Base-by-base conservation (phyloP, 2,888 invertebrate genomes). In the Acronicta alni region DNA sequence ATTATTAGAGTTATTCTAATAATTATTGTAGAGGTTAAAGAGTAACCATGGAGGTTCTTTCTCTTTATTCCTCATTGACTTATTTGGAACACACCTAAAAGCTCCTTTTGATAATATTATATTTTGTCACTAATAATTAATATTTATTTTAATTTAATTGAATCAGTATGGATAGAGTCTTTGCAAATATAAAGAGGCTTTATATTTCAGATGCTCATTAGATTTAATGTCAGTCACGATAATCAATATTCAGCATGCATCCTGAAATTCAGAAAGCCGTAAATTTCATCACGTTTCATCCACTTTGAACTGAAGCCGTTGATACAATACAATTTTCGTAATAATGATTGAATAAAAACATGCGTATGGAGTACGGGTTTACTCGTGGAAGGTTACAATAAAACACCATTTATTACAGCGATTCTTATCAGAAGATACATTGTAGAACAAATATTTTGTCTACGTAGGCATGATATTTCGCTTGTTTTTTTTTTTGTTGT, bases 261-360 rank as follows among this genome's bases (percentile, higher is more conserved):
- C 23, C 20, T 12, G 14, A 16, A 38, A 14, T 42, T 67, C 16
- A 30, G 17, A 41, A 68, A 39, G 15, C 54, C 16, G 18, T 45
- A 49, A 55, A 48, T 57, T 54, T 47, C 44, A 43, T 17, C 30
- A 43, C 41, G 39, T 52, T 45, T 60, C 16, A 45, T 61, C 9
- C 12, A 46, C 32, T 37, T 59, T 37, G 48, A 52, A 45, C 32
- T 32, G 6, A 23, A 20, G n/a, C 32, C 14, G 8, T 9, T 39
- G 51, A 62, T 62, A 57, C n/a, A 59, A 70, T 59, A 30, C 18
- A 47, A 49, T 53, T 55, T 47, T 8, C 1, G 39, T 17, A 17
- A 12, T 45, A 15, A 49, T 44, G 26, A 67, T 67, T 44, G 30
- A 41, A 35, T 35, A 35, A 26, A 47, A 53, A 65, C n/a, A 18